Base-by-base conservation (phyloP, 1,140 invertebrate genomes). In the Meteorus sp. region DNA sequence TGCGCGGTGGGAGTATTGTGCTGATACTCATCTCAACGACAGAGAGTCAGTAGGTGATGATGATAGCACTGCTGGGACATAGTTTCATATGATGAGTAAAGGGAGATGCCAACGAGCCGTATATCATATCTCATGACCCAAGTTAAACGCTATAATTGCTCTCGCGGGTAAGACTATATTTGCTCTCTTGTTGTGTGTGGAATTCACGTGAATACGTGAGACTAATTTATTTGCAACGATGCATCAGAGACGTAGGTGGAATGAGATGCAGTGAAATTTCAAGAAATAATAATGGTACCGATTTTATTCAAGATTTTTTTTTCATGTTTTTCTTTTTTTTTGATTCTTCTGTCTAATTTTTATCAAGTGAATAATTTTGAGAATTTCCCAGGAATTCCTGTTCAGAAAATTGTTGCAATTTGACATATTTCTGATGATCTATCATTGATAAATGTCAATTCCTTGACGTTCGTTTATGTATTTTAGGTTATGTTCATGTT, bases 61-160 rank as follows among this genome's bases (percentile, higher is more conserved):
- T 41, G 35, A 43, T 45, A 56, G n/a, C n/a, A n/a, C n/a, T n/a
- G 50, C 55, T 60, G 44, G 27, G 13, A 43, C 19, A 31, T 43
- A 57, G 44, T 56, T 23, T 37, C 15, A 33, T 7, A 25, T 31
- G 22, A n/a, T 41, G 45, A 31, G 27, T 23, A 51, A 25, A 54
- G 27, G 45, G 35, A 45, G 13, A 33, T 35, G 25, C n/a, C n/a
- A 39, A 22, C 37, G 33, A 48, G 35, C 35, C 35, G 37, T 56
- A 25, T 39, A 52, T 39, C 31, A 56, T 56, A 61, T 61, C 47
- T 69, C 65, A 66, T 65, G 66, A 64, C 58, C 62, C 62, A 39
- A 33, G 61, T 71, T 72, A 69, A 71, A 67, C 61, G 70, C 63
- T 56, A 62, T 66, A 63, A 71, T 74, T 68, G 66, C 60, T 29